Conservation (phyloP, 1,140 invertebrate genomes). For the Ridgeia piscesae region DNA sequence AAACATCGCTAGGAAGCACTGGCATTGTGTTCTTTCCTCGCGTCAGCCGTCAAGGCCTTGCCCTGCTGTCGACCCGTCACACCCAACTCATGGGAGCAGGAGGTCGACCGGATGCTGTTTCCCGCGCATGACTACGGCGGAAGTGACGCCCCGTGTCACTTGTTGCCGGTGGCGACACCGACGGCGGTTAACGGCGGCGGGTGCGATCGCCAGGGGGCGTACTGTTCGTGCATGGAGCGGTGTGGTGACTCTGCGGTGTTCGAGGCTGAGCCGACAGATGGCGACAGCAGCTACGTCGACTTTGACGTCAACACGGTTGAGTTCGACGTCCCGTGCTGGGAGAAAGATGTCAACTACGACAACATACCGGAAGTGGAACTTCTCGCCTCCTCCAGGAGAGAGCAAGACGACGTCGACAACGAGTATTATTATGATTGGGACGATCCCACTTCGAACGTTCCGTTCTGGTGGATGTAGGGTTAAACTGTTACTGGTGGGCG, state of each 20-base stretch:
- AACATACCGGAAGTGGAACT: neutral
- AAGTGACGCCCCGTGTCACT: neutral
- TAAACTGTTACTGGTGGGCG: neutral
- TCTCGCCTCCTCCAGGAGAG: neutral
- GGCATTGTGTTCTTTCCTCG: neutral
- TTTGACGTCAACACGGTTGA: neutral
- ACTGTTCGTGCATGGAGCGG: neutral
- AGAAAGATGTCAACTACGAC: constrained; percentile 5
- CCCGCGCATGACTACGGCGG: neutral
- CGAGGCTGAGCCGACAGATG: neutral
- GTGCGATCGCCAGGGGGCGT: neutral
- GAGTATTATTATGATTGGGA: neutral
- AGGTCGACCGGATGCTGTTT: neutral
- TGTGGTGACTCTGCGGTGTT: neutral
- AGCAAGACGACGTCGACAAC: neutral
- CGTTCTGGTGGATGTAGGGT: neutral
- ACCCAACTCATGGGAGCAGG: neutral
- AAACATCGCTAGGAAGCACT: too few species aligned
- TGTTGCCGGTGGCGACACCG: neutral
- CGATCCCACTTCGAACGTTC: neutral
- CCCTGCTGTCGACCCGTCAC: neutral
- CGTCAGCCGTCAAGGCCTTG: neutral
- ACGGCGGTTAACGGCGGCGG: neutral
- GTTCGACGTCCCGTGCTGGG: neutral
- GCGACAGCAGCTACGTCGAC: neutral